Percentiles rank a stretch among this genome's conserved stretches.
These are phyloP conservation scores for Drosophila cracens DNA, from an alignment of 2,888 invertebrate genomes.

Conservation along the genomic window DNA sequence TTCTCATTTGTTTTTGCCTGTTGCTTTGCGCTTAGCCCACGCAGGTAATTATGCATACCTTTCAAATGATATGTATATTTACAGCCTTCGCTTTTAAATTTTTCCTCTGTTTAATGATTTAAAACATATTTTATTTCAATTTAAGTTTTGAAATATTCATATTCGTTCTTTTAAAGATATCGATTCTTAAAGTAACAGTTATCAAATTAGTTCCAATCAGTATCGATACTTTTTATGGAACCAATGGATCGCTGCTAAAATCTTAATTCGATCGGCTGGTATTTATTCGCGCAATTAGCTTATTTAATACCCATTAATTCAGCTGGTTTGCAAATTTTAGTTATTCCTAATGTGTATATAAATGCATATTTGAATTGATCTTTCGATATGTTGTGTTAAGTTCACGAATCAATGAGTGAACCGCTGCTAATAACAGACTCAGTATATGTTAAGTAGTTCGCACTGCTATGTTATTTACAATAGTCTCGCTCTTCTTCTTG, in stretches of 20 bases:
- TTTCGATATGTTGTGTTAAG: background rate
- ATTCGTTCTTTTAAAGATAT: background rate
- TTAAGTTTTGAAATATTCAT: background rate
- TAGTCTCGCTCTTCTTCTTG: slow-evolving; percentile 21
- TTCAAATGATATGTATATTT: background rate
- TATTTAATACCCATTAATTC: background rate
- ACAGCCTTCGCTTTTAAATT: slow-evolving; percentile 31
- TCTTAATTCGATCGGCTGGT: background rate
- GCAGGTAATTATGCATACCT: slow-evolving; percentile 3
- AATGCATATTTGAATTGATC: background rate
- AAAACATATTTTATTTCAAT: too few species aligned
- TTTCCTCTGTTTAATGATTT: background rate
- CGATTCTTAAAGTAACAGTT: background rate
- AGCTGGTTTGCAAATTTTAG: background rate
- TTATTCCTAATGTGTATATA: background rate
- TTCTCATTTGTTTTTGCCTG: slow-evolving; percentile 43
- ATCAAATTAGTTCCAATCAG: slow-evolving; percentile 1
- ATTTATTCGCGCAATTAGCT: background rate
- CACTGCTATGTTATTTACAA: slow-evolving; percentile 21
- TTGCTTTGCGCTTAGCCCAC: slow-evolving; percentile 37
- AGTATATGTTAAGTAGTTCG: slow-evolving; percentile 18
- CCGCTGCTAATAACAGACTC: slow-evolving; percentile 26
- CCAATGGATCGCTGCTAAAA: slow-evolving; percentile 13
- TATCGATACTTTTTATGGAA: slow-evolving; percentile 23
- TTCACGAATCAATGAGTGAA: background rate